A percentile compares a stretch with the other conserved stretches of the same genome.
Conservation (phyloP, 2,888 invertebrate genomes). For the Malachius bipustulatus region DNA sequence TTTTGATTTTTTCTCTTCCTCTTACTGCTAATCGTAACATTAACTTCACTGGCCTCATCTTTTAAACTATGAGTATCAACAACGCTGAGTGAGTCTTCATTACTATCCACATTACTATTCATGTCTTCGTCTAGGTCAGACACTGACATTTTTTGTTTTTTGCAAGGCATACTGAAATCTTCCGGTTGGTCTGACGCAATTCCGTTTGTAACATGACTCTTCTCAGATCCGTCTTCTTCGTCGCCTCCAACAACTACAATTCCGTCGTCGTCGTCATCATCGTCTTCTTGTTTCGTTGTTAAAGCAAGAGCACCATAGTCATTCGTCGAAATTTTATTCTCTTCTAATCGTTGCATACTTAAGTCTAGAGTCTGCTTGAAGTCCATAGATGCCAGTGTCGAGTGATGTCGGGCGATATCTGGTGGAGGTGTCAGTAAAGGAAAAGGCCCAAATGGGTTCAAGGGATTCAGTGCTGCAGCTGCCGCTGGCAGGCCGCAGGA, state of each 20-base stretch:
- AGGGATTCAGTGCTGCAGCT: conserved; percentile 54
- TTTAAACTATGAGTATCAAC: conserved; percentile 43
- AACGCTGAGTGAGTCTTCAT: conserved; percentile 48
- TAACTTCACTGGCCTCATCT: conserved; percentile 44
- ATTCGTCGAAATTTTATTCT: conserved; percentile 30
- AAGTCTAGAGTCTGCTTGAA: conserved; percentile 54
- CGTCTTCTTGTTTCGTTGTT: conserved; percentile 32
- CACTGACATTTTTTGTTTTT: conserved; percentile 45
- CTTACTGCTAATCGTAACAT: no score
- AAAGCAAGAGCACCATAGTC: conserved; percentile 27
- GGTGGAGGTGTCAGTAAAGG: conserved; percentile 62
- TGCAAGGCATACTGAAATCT: conserved; percentile 56
- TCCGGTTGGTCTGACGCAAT: conserved; percentile 46
- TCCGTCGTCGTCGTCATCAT: conserved; percentile 63
- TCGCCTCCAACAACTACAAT: conserved; percentile 69
- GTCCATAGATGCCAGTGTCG: conserved; percentile 44
- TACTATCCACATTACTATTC: conserved; percentile 50
- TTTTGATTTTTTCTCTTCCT: conserved; percentile 82
- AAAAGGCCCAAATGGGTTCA: conserved; percentile 68
- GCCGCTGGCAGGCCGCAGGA: conserved; percentile 46
- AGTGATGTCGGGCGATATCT: conserved; percentile 52
- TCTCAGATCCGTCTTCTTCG: conserved; percentile 35
- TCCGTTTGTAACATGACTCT: conserved; percentile 33
- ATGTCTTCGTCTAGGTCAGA: conserved; percentile 45
- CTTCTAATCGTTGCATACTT: conserved; percentile 40